phyloP scores from a whole-genome alignment of 1,140 invertebrate genomes.

The Homalodisca vitripennis region DNA sequence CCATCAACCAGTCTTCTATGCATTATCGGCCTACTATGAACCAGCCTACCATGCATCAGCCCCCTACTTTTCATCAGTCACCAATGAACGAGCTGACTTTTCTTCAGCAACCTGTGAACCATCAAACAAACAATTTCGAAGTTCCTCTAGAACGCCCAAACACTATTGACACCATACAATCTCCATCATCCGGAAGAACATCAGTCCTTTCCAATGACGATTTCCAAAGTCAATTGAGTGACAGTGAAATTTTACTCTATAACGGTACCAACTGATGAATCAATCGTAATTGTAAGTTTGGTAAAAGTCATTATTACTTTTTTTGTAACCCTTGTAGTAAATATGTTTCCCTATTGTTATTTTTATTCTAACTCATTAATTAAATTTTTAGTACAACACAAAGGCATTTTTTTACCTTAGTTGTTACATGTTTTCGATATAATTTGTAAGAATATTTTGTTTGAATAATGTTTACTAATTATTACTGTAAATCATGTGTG shows the following conservation, averaged over 20 bases:
- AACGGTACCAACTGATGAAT: constrained; percentile 9
- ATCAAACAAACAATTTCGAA: constrained; percentile 14
- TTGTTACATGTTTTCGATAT: constrained; percentile 1
- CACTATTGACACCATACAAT: constrained; percentile 26
- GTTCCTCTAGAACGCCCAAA: constrained; percentile 4
- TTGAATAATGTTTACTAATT: constrained; percentile 16
- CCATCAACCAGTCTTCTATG: constrained; percentile 23
- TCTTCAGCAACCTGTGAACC: constrained; percentile 20
- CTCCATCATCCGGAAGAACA: constrained; percentile 29
- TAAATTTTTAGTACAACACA: constrained; percentile 9
- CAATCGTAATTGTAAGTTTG: constrained; percentile 15
- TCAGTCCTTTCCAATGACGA: constrained; percentile 21
- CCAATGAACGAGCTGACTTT: background rate
- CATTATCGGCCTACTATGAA: constrained; percentile 21
- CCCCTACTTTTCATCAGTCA: no score
- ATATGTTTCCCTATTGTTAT: background rate
- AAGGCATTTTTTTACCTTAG: constrained; percentile 11
- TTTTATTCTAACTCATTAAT: background rate
- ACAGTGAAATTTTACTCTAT: constrained; percentile 19
- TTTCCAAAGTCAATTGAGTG: constrained; percentile 28
- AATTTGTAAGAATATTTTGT: constrained; percentile 16
- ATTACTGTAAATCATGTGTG: constrained; percentile 17
- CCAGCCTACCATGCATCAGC: constrained; percentile 15
- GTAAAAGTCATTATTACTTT: background rate
- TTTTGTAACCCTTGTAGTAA: constrained; percentile 12